Base-by-base conservation (phyloP, 2,113 vertebrate genomes). In the Indicator indicator region DNA sequence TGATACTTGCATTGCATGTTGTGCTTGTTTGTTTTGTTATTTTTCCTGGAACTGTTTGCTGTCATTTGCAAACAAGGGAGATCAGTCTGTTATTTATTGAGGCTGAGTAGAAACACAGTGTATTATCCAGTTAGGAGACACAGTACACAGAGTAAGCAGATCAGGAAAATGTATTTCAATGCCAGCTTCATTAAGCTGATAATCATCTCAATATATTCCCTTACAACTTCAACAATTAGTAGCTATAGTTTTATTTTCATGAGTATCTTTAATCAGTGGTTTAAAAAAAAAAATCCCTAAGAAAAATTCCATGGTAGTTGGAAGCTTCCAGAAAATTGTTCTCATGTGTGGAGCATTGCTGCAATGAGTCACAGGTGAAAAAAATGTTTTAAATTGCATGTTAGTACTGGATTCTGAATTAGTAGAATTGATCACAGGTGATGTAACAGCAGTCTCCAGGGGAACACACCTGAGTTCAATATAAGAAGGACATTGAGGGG, bases 191-290 rank as follows among this genome's bases (percentile, higher is more conserved):
- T 97, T 96, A 93, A 95, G 88, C 91, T 14, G 85, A 96, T 94
- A 97, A 97, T 96, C 79, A 95, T 95, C 94, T 95, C 95, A 95
- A 94, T 96, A 95, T 93, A 95, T 96, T 96, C 90, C 89, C 65
- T 63, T 93, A 83, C 88, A 96, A 65, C 78, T 94, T 93, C 84
- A 88, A 92, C 89, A 96, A 96, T 97, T 96, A 96, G 91, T 89
- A 94, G 85, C 94, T 84, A n/a, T 62, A 81, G 65, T 68, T 96
- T 93, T 95, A 36, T 69, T 88, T 88, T 65, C 0, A 0, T 72
- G 40, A 86, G 91, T 91, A 79, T 80, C 69, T 94, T 96, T 62
- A 93, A 89, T 91, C 78, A 83, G 5, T 59, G 54, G 30, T 44
- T 32, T 59, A 20, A 63, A 76, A 52, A 52, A 65, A 89, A 87